Evolutionary conservation across 1,140 invertebrate species (phyloP).

Genomic region (Ceratosolen fusciceps): DNA sequence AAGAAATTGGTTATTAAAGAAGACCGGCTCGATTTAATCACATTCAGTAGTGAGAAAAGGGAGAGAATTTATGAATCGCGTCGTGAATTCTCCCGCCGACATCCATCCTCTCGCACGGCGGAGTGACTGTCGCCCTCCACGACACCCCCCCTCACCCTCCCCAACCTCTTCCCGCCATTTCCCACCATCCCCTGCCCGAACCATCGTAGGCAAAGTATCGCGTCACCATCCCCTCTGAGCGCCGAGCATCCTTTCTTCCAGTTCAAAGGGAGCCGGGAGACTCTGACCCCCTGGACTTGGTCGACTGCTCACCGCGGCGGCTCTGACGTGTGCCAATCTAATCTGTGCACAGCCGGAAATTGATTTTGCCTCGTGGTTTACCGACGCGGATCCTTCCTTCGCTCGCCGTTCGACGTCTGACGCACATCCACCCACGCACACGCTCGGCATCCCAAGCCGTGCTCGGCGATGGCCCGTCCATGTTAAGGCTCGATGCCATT

Average conservation of each 20-base stretch:
- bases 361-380: constrained; percentile 46
- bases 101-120: background rate
- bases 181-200: too few relatives aligned
- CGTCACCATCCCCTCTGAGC: background rate
- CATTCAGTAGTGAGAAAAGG: background rate
- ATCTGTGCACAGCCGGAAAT: constrained; percentile 46
- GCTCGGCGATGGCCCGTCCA: too few relatives aligned
- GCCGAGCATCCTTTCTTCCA: background rate
- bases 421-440: background rate
- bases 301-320: background rate
- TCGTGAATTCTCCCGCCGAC: background rate
- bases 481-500: too few relatives aligned
- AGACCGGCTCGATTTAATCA: background rate
- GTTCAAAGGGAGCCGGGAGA: constrained; percentile 9
- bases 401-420: background rate
- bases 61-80: background rate
- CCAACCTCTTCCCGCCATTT: too few relatives aligned
- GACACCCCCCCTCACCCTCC: too few relatives aligned
- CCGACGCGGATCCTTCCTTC: background rate
- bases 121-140: too few relatives aligned
- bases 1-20: background rate
- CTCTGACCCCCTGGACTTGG: constrained; percentile 15
- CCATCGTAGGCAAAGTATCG: too few relatives aligned
- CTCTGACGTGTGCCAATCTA: constrained; percentile 48
- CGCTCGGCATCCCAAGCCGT: background rate